phyloP scores from a whole-genome alignment of 2,113 vertebrate genomes.

The Stomatorhinus ivindoensis region DNA sequence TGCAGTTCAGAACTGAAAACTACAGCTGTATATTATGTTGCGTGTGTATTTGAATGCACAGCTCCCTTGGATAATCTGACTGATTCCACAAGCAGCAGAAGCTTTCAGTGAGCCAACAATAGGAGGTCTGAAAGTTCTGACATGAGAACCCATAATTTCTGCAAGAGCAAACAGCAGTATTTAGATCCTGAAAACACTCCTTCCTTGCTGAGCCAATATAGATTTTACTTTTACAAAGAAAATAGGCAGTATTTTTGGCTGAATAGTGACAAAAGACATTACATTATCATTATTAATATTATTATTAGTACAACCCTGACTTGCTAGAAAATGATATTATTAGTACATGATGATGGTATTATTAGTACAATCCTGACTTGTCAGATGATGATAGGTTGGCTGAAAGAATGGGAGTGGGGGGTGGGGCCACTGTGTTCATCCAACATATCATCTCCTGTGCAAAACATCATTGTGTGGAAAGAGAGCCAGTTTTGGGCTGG shows the following conservation, averaged over 20 bases:
- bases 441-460: not conserved
- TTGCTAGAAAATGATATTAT: not conserved
- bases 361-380: not conserved
- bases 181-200: not conserved
- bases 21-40: not conserved
- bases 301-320: not conserved
- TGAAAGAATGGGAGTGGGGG: not conserved
- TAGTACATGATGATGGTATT: not conserved
- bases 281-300: not conserved
- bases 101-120: not conserved
- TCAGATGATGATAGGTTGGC: not conserved
- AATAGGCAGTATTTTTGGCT: not conserved
- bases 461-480: not conserved
- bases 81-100: not conserved
- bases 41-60: not conserved
- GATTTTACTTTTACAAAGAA: not conserved
- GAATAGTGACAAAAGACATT: conserved; percentile 4
- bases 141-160: not conserved
- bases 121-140: not conserved
- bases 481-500: not conserved
- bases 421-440: not conserved
- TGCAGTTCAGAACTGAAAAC: not conserved
- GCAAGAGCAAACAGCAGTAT: not conserved
- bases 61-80: not conserved
- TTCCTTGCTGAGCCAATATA: not conserved